Evolutionary conservation across 1,140 invertebrate species (phyloP).

Genomic region (Psix sp.): DNA sequence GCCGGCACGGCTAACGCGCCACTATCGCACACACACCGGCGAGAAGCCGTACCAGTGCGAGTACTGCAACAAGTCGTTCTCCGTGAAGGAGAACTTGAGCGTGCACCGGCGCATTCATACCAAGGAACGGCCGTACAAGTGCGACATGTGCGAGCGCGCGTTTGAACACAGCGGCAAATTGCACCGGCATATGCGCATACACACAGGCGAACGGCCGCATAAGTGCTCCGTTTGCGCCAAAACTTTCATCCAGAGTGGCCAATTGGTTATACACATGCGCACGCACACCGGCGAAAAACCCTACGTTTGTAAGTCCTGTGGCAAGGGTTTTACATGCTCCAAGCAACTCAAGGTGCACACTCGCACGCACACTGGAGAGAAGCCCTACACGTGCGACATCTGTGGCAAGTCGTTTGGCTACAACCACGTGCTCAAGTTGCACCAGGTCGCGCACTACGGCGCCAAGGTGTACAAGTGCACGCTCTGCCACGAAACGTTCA

Average conservation of each 20-base stretch:
- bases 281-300: constrained; percentile 95
- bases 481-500: constrained; percentile 91
- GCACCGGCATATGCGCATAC: constrained; percentile 94
- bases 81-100: constrained; percentile 93
- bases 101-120: constrained; percentile 95
- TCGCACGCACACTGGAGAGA: constrained; percentile 91
- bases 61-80: constrained; percentile 94
- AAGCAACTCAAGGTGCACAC: constrained; percentile 92
- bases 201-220: constrained; percentile 94
- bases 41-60: constrained; percentile 92
- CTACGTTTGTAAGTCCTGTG: constrained; percentile 90
- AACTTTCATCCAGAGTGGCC: constrained; percentile 93
- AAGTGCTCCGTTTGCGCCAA: constrained; percentile 95
- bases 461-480: constrained; percentile 95
- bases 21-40: constrained; percentile 94
- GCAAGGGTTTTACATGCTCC: constrained; percentile 92
- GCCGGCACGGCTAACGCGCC: constrained; percentile 91
- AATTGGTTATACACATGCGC: constrained; percentile 89
- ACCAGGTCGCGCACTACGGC: constrained; percentile 93
- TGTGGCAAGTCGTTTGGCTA: constrained; percentile 92
- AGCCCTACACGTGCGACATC: constrained; percentile 85
- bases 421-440: constrained; percentile 91
- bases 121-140: constrained; percentile 90
- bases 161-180: constrained; percentile 95
- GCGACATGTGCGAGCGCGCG: constrained; percentile 91